Evolutionary conservation across 1,140 invertebrate genomes (phyloP).

Genomic region (Platorchestia sp.): DNA sequence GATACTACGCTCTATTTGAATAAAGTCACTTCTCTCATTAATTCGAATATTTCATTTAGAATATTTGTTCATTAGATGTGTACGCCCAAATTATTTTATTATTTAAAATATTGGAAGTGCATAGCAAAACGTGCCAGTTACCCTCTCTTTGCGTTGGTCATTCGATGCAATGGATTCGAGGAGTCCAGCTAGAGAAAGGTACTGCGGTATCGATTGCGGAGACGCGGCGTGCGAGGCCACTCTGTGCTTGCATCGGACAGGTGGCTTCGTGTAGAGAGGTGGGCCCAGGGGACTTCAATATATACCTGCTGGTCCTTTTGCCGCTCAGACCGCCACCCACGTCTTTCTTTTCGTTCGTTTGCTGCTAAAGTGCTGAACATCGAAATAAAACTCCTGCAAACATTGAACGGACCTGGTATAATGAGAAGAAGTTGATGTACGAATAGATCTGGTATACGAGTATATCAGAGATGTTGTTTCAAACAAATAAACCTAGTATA

Average conservation of each 20-base stretch:
- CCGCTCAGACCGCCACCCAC: background rate
- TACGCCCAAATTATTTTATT: background rate
- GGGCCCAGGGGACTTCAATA: background rate
- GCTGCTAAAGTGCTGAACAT: background rate
- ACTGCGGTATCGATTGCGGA: constrained; percentile 18
- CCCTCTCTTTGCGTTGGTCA: background rate
- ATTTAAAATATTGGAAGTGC: background rate
- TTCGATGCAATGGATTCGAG: background rate
- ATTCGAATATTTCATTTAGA: background rate
- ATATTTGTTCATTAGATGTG: background rate
- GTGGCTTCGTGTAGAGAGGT: background rate
- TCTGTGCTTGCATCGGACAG: constrained; percentile 28
- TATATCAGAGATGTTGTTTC: too few relatives aligned
- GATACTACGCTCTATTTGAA: background rate
- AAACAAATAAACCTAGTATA: too few relatives aligned
- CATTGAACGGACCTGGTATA: too few relatives aligned
- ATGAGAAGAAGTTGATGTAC: too few relatives aligned
- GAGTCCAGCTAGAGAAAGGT: background rate
- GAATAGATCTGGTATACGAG: too few relatives aligned
- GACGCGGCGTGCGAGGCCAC: background rate
- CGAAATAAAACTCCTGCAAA: too few relatives aligned
- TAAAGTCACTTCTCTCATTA: background rate
- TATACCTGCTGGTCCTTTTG: background rate
- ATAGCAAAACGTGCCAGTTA: background rate
- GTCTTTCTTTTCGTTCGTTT: background rate